Percentiles rank a stretch among this genome's conserved stretches.
These are phyloP conservation scores for Cinclus mexicanus DNA, from an alignment of 2,113 vertebrate genomes.

Conservation along the genomic window DNA sequence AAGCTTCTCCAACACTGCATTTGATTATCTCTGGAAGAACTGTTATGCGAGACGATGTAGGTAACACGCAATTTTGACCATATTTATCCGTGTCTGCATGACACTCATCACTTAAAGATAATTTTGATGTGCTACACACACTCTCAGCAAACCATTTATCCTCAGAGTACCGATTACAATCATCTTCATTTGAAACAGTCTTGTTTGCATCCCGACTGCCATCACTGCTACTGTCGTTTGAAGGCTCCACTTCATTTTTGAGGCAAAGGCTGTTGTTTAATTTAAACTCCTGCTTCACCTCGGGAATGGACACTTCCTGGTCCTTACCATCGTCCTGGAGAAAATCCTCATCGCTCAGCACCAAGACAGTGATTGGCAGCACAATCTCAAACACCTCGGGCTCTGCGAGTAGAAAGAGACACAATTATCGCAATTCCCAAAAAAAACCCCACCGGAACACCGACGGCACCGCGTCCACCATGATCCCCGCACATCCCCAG, in stretches of 20 bases:
- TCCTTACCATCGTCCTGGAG: not conserved
- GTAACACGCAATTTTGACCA: not conserved
- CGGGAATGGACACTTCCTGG: fast-evolving
- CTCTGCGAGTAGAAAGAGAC: not conserved
- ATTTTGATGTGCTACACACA: not conserved
- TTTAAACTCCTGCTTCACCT: not conserved
- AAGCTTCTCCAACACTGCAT: not conserved
- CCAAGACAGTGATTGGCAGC: not conserved
- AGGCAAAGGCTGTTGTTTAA: fast-evolving
- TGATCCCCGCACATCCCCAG: fast-evolving
- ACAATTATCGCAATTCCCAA: not conserved
- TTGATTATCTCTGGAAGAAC: not conserved
- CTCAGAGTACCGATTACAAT: not conserved
- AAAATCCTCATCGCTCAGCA: slow-evolving; percentile 52
- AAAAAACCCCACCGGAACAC: not conserved
- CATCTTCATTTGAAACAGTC: not conserved
- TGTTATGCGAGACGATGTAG: fast-evolving
- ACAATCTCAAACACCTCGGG: slow-evolving; percentile 10
- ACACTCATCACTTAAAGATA: not conserved
- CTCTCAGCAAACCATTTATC: not conserved
- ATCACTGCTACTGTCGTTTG: not conserved
- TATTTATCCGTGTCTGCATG: not conserved
- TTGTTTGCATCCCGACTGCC: not conserved
- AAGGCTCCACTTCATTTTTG: fast-evolving
- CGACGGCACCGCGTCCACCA: not conserved